These are phyloP conservation scores for Luperina testacea DNA, from an alignment of 2,888 invertebrate species.

Conservation along the genomic window DNA sequence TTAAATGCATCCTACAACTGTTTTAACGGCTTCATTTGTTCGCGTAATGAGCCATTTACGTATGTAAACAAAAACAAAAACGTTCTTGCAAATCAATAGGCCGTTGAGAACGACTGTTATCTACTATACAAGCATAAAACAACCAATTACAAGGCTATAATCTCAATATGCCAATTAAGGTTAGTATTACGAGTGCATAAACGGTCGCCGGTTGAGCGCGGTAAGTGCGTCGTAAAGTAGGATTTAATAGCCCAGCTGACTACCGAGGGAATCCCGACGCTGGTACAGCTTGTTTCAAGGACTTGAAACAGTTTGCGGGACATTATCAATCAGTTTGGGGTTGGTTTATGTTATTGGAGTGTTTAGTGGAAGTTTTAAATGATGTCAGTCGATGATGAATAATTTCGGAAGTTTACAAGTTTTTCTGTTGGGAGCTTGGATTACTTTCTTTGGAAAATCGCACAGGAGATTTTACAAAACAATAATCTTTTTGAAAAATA, in stretches of 20 bases:
- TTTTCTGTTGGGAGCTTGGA: not conserved
- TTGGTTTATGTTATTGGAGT: constrained; percentile 6
- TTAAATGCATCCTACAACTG: constrained; percentile 31
- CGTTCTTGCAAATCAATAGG: constrained; percentile 67
- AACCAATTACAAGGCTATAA: constrained; percentile 81
- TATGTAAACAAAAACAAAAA: constrained; percentile 65
- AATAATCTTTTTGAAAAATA: not conserved
- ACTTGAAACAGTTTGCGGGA: constrained; percentile 56
- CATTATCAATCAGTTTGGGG: constrained; percentile 58
- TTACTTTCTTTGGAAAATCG: not conserved
- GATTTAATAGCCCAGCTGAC: constrained; percentile 83
- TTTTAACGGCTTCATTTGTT: constrained; percentile 63
- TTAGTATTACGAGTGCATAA: constrained; percentile 84
- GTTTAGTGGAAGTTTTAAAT: constrained; percentile 12
- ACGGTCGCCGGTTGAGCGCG: constrained; percentile 75
- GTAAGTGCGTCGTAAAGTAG: constrained; percentile 85
- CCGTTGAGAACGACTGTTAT: constrained; percentile 73
- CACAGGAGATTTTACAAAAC: not conserved
- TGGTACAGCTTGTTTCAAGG: constrained; percentile 65
- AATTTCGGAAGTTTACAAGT: not conserved
- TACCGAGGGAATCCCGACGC: constrained; percentile 79
- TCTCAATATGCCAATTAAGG: constrained; percentile 88
- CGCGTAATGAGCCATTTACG: constrained; percentile 51
- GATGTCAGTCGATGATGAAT: not conserved
- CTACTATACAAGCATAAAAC: constrained; percentile 76